Base-by-base conservation (phyloP, 2,113 vertebrate genomes). In the Albula goreensis region DNA sequence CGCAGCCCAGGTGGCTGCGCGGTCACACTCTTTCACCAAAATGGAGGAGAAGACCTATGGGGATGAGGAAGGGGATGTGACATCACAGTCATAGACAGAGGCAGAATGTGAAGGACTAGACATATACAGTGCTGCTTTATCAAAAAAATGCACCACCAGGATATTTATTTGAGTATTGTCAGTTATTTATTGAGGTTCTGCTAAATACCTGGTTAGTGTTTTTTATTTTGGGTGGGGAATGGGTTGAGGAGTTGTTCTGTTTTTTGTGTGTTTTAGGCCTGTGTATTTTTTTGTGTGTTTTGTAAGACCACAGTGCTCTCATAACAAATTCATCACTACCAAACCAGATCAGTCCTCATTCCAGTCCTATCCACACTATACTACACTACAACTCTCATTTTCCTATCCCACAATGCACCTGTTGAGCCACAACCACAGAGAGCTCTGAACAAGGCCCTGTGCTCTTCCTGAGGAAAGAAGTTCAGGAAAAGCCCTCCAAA, bases 21-120 rank as follows among this genome's bases (percentile, higher is more conserved):
- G 94, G 78, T 99, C 98, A 2, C 96, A 97, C 25, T 92, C 96
- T 74, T 97, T 98, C 90, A 92, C 96, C 90, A 90, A 92, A 90
- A 96, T 97, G 95, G 94, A 96, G 91, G 98, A 99, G 90, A 96
- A 97, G 94, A 99, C 96, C 87, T 99, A 98, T 81, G 97, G 95
- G 85, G 98, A 99, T 85, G 96, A 97, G 0, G 96, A 95, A 0
- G 88, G 89, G 0, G 51, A 89, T 74, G 83, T 50, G 22, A 81
- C 60, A 22, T 31, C 60, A 50, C 50, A 60, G 84, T 7, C 51
- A 48, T 15, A 66, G 17, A 89, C 86, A 81, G 86, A 89, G 22
- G 63, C 80, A 89, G 81, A 86, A 86, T 77, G 74, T 51, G 17
- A 52, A 83, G 25, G 74, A 93, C 81, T 93, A 89, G 22, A 87